Base-by-base conservation (phyloP, 2,113 vertebrate genomes). In the Coregonus clupeaformis region DNA sequence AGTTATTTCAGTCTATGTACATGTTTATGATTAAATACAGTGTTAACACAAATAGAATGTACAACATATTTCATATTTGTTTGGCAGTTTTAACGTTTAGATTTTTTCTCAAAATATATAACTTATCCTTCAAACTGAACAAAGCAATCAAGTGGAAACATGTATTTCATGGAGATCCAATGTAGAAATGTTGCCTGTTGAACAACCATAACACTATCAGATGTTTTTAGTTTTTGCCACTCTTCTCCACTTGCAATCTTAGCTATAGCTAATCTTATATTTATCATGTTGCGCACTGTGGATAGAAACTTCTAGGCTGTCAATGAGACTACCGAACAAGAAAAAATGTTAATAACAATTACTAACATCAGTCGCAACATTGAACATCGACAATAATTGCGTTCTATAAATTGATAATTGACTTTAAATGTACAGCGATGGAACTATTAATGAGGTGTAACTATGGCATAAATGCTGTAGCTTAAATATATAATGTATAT, bases 11-110 rank as follows among this genome's bases (percentile, higher is more conserved):
- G 29, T 63, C 22, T 88, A 82, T 88, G 57, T 88, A 85, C 73
- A 89, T 62, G 24, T 59, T 57, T 49, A 79, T 72, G 11, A 84
- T 36, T 85, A 77, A 68, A 77, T 80, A 89, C 86, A 91, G 47
- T 47, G 18, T 63, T 42, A 82, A 74, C 9, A 72, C 29, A 68
- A 79, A 79, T 68, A 42, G 24, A 68, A 45, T 1, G 22, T 6
- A 71, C 25, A n/a, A 66, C 42, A 27, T 45, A 81, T 68, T 30
- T 67, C 67, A 55, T 57, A 71, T 69, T 30, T 69, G 68, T 22
- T 75, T 68, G 36, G 72, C 63, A 73, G 18, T 64, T 52, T 69
- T 52, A 18, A 55, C 70, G 66, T 16, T 63, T 55, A 6, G 63
- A 75, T 20, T 45, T 72, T 74, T 24, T 69, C 11, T 74, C 82